Percentiles rank a stretch among this genome's conserved stretches.
Conservation (phyloP, 1,140 invertebrate genomes). For the Rhopalosiphum maidis region DNA sequence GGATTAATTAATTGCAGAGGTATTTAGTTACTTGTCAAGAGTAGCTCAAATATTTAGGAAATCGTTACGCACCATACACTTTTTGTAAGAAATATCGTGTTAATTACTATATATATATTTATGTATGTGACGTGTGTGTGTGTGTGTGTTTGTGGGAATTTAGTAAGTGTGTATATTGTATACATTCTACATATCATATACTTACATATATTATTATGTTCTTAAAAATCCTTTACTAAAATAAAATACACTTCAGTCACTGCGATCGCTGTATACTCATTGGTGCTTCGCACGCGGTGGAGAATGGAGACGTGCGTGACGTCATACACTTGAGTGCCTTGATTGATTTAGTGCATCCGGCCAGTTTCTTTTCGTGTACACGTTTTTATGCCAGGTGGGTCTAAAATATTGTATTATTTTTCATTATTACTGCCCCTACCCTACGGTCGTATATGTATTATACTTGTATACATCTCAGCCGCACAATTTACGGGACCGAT, state of each 20-base stretch:
- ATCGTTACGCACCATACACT: neutral
- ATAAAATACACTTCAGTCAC: conserved; percentile 49
- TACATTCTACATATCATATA: neutral
- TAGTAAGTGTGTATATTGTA: neutral
- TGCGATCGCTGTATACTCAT: conserved; percentile 29
- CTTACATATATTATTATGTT: neutral
- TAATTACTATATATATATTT: neutral
- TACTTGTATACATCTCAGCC: neutral
- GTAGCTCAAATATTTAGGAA: neutral
- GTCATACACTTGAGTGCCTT: conserved; percentile 55
- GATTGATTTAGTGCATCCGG: conserved; percentile 57
- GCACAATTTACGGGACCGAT: neutral
- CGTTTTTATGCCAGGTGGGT: conserved; percentile 46
- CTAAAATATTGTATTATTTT: conserved; percentile 35
- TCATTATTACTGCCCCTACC: neutral
- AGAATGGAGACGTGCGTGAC: conserved; percentile 47
- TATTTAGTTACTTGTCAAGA: neutral
- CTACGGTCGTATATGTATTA: neutral
- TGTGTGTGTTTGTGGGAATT: neutral
- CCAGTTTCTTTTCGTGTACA: conserved; percentile 50
- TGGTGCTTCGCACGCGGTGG: conserved; percentile 12
- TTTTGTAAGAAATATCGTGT: neutral
- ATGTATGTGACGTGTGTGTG: neutral
- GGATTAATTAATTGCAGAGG: neutral
- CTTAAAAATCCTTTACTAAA: conserved; percentile 36